These are phyloP conservation scores for Malthinus flaveolus DNA, from an alignment of 2,888 invertebrate genomes.

Conservation along the genomic window DNA sequence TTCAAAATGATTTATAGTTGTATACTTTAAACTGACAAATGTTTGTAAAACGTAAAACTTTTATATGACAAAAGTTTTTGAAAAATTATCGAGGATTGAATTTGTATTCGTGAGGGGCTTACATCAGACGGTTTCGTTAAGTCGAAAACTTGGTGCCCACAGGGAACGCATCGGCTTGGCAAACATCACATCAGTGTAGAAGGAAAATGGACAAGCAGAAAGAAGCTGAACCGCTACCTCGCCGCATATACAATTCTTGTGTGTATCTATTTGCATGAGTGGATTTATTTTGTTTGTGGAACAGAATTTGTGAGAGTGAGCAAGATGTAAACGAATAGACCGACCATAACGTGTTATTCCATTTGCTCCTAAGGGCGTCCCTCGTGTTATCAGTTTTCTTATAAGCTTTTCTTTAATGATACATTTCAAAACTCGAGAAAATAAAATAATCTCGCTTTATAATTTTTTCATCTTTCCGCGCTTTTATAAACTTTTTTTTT, in stretches of 20 bases:
- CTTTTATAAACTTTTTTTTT: slow-evolving; percentile 36
- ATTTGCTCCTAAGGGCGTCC: slow-evolving; percentile 43
- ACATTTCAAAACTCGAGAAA: slow-evolving; percentile 9
- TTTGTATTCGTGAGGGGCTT: slow-evolving; percentile 40
- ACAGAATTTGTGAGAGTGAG: slow-evolving; percentile 40
- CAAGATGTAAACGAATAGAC: slow-evolving; percentile 30
- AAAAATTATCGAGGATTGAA: slow-evolving; percentile 53
- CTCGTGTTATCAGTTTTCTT: slow-evolving; percentile 41
- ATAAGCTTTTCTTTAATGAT: slow-evolving; percentile 30
- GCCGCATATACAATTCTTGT: slow-evolving; percentile 34
- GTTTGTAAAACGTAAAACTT: slow-evolving; percentile 49
- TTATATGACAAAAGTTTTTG: slow-evolving; percentile 51
- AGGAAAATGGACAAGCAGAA: slow-evolving; percentile 47
- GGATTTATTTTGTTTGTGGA: slow-evolving; percentile 50
- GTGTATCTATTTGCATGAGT: slow-evolving; percentile 50
- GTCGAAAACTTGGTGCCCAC: slow-evolving; percentile 47
- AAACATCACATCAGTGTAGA: slow-evolving; percentile 47
- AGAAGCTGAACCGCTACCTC: slow-evolving; percentile 33
- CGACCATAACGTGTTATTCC: slow-evolving; percentile 47
- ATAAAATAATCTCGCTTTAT: slow-evolving; percentile 16
- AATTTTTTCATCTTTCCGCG: slow-evolving; percentile 36
- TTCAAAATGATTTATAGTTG: slow-evolving; percentile 48
- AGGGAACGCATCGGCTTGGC: slow-evolving; percentile 50
- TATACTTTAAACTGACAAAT: slow-evolving; percentile 51
- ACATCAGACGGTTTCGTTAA: slow-evolving; percentile 44